Base-by-base conservation (phyloP, 2,888 invertebrate genomes). In the Hydropsyche betteni region DNA sequence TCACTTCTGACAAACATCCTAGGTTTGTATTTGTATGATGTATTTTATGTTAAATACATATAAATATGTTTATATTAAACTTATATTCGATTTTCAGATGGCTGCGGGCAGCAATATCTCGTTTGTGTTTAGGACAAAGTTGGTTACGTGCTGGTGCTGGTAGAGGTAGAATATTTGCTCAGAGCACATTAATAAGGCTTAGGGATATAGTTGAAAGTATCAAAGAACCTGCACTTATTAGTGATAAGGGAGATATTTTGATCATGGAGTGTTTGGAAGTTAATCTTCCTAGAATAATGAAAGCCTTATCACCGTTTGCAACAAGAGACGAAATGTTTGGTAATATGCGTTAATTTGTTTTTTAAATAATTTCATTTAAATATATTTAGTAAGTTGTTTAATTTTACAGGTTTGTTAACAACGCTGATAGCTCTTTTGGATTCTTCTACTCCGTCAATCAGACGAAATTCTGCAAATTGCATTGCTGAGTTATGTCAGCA, bases 401-500 rank as follows among this genome's bases (percentile, higher is more conserved):
- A 0, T 69, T 51, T 76, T 78, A 44, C 91, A 92, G 88, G 89
- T 69, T 81, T 95, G 38, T 86, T 93, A 44, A 91, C 90, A 82
- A 89, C 91, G 1, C 89, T 93, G 80, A 83, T 93, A 50, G 86
- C 85, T 0, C 93, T 94, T 82, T 85, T 93, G 74, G 88, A 89
- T 52, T 86, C 85, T 10, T 72, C 84, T 12, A 92, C 93, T 79
- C 91, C 96, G 4, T 92, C 92, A 2, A 91, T 95, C 77, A 88
- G 97, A 76, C 90, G 98, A 79, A 93, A 94, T 34, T 92, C 95
- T 44, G 92, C 96, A 0, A 90, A 89, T 72, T 94, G 94, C 84
- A 91, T 97, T 75, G 90, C 95, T 53, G 90, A 91, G 76, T 89
- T 96, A 74, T 95, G 96, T 84, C 88, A 92, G 77, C 90, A 95